Evolutionary conservation across 2,888 invertebrate species (phyloP).

Genomic region (Epicampocera succincta): DNA sequence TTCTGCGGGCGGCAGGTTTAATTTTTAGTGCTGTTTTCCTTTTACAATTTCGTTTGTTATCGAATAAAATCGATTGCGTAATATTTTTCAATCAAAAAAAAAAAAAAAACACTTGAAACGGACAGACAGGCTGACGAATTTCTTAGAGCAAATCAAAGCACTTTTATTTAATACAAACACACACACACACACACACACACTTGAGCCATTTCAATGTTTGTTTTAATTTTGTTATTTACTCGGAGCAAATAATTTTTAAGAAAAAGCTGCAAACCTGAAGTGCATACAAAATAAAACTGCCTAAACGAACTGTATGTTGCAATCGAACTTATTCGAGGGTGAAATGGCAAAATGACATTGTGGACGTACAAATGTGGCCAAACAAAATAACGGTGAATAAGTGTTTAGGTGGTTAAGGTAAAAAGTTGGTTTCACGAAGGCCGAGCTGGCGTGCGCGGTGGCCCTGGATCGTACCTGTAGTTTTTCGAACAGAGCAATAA

Average conservation of each 20-base stretch:
- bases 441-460: too few relatives aligned
- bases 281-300: conserved; percentile 58
- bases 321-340: conserved; percentile 31
- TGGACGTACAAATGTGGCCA: conserved; percentile 29
- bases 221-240: conserved; percentile 6
- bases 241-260: conserved; percentile 4
- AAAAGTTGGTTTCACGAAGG: not conserved
- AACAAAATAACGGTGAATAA: conserved; percentile 22
- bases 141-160: conserved; percentile 58
- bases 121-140: not conserved
- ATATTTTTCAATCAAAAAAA: conserved; percentile 36
- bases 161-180: conserved; percentile 12
- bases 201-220: conserved; percentile 7
- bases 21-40: not conserved
- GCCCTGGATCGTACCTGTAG: too few relatives aligned
- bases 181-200: not conserved
- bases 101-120: conserved; percentile 15
- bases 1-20: conserved; percentile 51
- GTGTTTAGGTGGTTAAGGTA: not conserved
- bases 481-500: too few relatives aligned
- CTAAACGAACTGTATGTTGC: not conserved
- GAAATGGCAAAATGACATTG: conserved; percentile 42
- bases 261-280: conserved; percentile 45
- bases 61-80: conserved; percentile 57
- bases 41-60: conserved; percentile 31